Evolutionary conservation across 2,113 vertebrate species (phyloP).

Genomic region (Caretta caretta): DNA sequence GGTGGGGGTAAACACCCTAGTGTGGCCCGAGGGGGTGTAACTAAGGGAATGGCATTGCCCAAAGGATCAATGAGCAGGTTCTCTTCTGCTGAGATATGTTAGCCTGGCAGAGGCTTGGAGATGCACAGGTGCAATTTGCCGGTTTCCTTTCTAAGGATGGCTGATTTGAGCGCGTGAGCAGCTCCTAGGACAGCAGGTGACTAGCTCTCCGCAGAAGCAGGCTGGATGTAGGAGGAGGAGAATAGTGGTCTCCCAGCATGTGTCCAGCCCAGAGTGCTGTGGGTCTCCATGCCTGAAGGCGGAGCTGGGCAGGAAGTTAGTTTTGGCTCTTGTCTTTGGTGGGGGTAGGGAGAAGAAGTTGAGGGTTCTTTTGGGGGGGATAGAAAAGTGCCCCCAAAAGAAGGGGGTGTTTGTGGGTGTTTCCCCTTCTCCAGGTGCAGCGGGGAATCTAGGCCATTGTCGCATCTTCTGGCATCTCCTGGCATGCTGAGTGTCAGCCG

Average conservation of each 20-base stretch:
- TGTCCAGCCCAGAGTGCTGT: background rate
- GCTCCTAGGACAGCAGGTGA: background rate
- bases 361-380: background rate
- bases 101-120: background rate
- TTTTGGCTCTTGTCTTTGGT: background rate
- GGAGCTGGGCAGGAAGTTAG: background rate
- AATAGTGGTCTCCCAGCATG: background rate
- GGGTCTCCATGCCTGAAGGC: background rate
- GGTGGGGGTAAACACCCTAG: background rate
- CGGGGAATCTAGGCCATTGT: background rate
- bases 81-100: background rate
- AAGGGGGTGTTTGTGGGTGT: background rate
- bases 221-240: background rate
- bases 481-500: background rate
- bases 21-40: background rate
- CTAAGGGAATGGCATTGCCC: background rate
- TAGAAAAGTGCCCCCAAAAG: background rate
- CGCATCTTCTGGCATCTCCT: background rate
- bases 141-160: background rate
- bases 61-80: background rate
- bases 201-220: background rate
- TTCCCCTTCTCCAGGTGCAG: background rate
- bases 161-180: background rate
- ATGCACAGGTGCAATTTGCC: background rate
- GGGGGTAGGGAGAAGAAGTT: background rate